phyloP scores from a whole-genome alignment of 2,888 invertebrate genomes.

The Lasioglossum leucozonium region DNA sequence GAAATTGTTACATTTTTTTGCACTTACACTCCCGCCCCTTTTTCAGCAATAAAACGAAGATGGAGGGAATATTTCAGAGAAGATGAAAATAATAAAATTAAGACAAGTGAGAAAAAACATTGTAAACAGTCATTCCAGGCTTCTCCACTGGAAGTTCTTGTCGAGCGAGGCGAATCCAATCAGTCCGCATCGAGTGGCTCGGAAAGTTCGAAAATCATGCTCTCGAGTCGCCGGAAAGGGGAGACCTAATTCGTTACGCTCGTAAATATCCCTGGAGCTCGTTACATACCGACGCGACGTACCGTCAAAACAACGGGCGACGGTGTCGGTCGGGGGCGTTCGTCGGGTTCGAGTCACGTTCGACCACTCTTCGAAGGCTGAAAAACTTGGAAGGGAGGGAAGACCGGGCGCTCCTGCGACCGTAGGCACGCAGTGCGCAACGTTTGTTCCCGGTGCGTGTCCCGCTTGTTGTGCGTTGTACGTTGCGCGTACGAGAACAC shows the following conservation, averaged over 20 bases:
- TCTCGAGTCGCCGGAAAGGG: constrained; percentile 14
- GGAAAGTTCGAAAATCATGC: not conserved
- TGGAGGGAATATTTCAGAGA: too few species aligned
- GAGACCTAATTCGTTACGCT: constrained; percentile 46
- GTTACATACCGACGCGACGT: constrained; percentile 28
- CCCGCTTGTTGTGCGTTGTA: constrained; percentile 4
- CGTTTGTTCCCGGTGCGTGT: constrained; percentile 22
- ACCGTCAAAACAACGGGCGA: constrained; percentile 48
- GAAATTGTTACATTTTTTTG: too few species aligned
- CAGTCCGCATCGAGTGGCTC: not conserved
- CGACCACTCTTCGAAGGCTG: constrained; percentile 55
- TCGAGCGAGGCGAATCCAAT: not conserved
- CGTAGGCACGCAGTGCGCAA: not conserved
- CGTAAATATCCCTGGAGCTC: constrained; percentile 42
- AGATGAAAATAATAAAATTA: too few species aligned
- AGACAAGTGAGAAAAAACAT: too few species aligned
- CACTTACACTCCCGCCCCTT: too few species aligned
- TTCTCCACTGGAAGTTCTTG: too few species aligned
- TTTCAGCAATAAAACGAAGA: too few species aligned
- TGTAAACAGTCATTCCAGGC: too few species aligned
- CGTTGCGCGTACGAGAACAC: constrained; percentile 34
- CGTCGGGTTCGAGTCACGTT: constrained; percentile 63
- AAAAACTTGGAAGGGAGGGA: constrained; percentile 30
- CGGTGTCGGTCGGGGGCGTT: not conserved
- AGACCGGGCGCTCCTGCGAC: constrained; percentile 13